phyloP scores from a whole-genome alignment of 2,888 invertebrate species.

The Leucophenga maculata region DNA sequence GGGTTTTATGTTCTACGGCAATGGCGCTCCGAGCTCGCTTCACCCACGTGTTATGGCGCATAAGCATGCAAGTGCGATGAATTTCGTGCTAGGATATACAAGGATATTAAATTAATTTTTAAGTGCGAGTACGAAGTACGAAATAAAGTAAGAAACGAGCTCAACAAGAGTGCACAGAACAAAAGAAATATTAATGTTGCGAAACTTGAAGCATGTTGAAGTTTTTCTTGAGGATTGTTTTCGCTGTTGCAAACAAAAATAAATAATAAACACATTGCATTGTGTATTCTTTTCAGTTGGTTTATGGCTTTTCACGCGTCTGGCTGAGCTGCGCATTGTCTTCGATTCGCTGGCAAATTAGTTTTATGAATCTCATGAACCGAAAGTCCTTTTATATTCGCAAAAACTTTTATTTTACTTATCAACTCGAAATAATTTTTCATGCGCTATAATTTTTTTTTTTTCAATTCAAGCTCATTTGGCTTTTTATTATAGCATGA shows the following conservation, averaged over 20 bases:
- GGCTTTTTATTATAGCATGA: no score
- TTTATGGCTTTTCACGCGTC: constrained; percentile 64
- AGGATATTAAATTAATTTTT: constrained; percentile 70
- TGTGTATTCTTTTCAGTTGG: constrained; percentile 49
- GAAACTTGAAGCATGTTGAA: constrained; percentile 38
- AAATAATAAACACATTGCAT: constrained; percentile 64
- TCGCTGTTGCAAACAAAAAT: constrained; percentile 35
- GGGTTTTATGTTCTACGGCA: constrained; percentile 48
- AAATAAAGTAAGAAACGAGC: constrained; percentile 30
- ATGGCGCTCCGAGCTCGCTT: constrained; percentile 33
- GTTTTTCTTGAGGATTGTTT: not conserved
- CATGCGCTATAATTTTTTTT: no score
- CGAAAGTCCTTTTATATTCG: constrained; percentile 31
- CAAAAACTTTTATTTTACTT: constrained; percentile 14
- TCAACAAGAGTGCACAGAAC: not conserved
- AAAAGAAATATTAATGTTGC: constrained; percentile 49
- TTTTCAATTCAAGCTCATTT: no score
- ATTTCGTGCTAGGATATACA: constrained; percentile 58
- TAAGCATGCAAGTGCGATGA: constrained; percentile 58
- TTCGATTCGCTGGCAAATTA: constrained; percentile 57
- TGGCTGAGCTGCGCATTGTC: constrained; percentile 39
- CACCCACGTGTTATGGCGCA: constrained; percentile 51
- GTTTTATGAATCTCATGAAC: constrained; percentile 53
- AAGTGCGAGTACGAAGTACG: constrained; percentile 52
- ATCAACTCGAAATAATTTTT: no score